Evolutionary conservation across 2,888 invertebrate species (phyloP).

Genomic region (Tetanocera ferruginea): DNA sequence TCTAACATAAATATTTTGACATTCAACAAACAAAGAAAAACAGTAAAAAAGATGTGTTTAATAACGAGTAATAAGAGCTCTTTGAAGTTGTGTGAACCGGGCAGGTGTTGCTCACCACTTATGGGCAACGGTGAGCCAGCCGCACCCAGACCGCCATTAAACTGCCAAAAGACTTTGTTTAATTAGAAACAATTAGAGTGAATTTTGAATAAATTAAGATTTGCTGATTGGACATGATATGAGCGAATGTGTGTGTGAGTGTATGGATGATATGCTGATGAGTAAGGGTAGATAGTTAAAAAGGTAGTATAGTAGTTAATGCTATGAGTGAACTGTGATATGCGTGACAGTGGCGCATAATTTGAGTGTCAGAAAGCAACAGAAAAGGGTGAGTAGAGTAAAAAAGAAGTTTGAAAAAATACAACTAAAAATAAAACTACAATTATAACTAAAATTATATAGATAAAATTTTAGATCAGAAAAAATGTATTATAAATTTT

Average conservation of each 20-base stretch:
- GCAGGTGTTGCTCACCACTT: constrained; percentile 2
- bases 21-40: neutral
- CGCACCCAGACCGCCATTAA: neutral
- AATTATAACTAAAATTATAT: neutral
- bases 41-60: constrained; percentile 10
- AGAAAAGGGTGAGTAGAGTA: neutral
- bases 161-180: constrained; percentile 46
- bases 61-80: neutral
- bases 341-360: constrained; percentile 40
- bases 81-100: constrained; percentile 19
- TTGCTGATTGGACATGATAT: constrained; percentile 32
- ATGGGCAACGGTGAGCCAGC: neutral
- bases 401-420: neutral
- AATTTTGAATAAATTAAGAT: constrained; percentile 43
- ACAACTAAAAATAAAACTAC: neutral
- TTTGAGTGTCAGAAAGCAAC: neutral
- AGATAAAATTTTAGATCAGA: no score
- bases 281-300: constrained; percentile 9
- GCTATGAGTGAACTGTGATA: constrained; percentile 37
- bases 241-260: neutral
- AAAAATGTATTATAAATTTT: no score
- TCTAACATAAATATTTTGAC: constrained; percentile 21
- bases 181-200: constrained; percentile 64
- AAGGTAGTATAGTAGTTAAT: constrained; percentile 44
- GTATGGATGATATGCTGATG: neutral